These are phyloP conservation scores for Ferdinandea cuprea DNA, from an alignment of 2,888 invertebrate species.

Conservation along the genomic window DNA sequence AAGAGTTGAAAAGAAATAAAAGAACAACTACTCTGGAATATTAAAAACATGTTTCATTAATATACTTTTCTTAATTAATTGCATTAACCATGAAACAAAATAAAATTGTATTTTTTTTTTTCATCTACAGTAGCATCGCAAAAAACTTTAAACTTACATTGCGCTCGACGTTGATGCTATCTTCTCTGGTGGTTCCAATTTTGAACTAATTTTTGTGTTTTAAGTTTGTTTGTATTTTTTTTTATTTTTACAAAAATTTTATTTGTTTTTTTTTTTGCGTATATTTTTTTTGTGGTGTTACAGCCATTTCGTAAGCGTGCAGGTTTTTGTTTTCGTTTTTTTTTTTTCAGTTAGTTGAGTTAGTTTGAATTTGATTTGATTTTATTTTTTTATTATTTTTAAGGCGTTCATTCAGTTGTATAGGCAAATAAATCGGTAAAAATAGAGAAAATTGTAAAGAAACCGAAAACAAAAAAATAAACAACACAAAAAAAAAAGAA, in stretches of 20 bases:
- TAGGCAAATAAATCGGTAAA: constrained; percentile 69
- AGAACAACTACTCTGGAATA: constrained; percentile 37
- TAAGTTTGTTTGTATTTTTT: constrained; percentile 27
- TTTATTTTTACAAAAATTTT: constrained; percentile 34
- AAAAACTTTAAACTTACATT: constrained; percentile 78
- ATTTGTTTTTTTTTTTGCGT: constrained; percentile 15
- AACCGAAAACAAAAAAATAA: constrained; percentile 44
- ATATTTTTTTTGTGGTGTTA: constrained; percentile 59
- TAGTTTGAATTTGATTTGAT: constrained; percentile 42
- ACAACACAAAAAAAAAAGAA: constrained; percentile 56
- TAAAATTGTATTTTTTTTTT: not conserved
- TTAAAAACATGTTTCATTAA: constrained; percentile 3
- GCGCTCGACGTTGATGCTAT: constrained; percentile 78
- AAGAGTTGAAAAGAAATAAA: constrained; percentile 39
- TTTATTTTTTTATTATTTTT: constrained; percentile 34
- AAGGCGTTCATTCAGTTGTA: constrained; percentile 56
- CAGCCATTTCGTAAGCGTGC: constrained; percentile 74
- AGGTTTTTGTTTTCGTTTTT: constrained; percentile 43
- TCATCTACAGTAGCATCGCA: constrained; percentile 63
- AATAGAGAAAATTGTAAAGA: constrained; percentile 61
- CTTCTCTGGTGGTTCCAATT: constrained; percentile 79
- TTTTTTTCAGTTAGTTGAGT: constrained; percentile 44
- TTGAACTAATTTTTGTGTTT: constrained; percentile 77
- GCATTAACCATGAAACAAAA: constrained; percentile 53
- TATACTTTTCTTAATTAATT: constrained; percentile 7